Conservation (phyloP, 2,113 vertebrate species). For the Tapirus terrestris region DNA sequence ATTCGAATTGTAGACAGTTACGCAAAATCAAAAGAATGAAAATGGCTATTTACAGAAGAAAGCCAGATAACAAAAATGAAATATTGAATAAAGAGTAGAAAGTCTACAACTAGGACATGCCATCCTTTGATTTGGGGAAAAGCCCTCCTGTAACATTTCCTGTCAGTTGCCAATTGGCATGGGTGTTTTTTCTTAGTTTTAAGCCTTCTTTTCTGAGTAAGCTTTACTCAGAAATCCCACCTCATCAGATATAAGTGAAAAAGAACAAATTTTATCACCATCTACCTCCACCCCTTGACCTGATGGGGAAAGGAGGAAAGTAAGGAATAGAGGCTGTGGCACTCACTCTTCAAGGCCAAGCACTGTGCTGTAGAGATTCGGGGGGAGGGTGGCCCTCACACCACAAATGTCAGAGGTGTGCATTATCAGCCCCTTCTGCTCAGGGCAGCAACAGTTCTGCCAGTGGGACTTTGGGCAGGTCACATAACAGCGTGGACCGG, state of each 20-base stretch:
- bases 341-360: not conserved
- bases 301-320: not conserved
- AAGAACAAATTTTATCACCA: not conserved
- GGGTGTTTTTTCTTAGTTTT: not conserved
- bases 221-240: not conserved
- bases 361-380: no score
- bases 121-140: not conserved
- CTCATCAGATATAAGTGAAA: not conserved
- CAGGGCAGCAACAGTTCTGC: not conserved
- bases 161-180: not conserved
- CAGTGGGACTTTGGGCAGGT: not conserved
- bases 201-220: not conserved
- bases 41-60: not conserved
- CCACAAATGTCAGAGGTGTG: not conserved
- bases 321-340: not conserved
- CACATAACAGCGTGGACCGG: not conserved
- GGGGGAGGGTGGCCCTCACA: not conserved
- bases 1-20: not conserved
- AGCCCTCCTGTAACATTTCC: not conserved
- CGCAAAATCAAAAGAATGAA: slow-evolving; percentile 31
- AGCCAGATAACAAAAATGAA: not conserved
- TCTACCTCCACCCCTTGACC: not conserved
- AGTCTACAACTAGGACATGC: not conserved
- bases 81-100: not conserved
- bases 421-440: not conserved